A percentile compares a stretch with the other conserved stretches of the same genome.
These are phyloP conservation scores for Acromyrmex charruanus DNA, from an alignment of 1,140 invertebrate genomes.

Conservation along the genomic window DNA sequence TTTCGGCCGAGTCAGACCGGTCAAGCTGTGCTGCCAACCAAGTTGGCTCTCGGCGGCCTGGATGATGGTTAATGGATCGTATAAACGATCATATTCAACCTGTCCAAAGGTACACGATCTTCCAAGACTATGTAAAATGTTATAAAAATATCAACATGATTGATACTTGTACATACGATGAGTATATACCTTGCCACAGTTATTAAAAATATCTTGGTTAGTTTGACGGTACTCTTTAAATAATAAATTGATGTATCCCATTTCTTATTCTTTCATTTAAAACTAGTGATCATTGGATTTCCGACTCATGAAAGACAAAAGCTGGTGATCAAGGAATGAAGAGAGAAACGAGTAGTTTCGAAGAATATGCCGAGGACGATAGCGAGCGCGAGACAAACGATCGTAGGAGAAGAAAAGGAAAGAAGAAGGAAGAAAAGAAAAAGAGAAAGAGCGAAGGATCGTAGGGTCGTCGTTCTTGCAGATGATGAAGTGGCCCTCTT, in stretches of 20 bases:
- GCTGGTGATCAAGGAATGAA: background rate
- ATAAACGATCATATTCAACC: background rate
- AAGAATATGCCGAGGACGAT: slow-evolving; percentile 53
- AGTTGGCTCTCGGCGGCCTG: slow-evolving; percentile 33
- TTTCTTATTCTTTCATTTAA: background rate
- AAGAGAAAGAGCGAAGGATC: slow-evolving; percentile 65
- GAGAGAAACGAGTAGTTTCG: slow-evolving; percentile 4
- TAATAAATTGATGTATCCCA: background rate
- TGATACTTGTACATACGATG: background rate
- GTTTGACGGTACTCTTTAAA: background rate
- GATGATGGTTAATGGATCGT: slow-evolving; percentile 23
- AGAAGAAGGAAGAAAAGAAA: slow-evolving; percentile 13
- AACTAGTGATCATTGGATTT: slow-evolving; percentile 8
- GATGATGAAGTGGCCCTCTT: slow-evolving; percentile 86
- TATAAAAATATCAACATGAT: background rate
- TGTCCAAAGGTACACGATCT: background rate
- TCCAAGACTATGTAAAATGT: background rate
- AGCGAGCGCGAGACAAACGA: slow-evolving; percentile 50
- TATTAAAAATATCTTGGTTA: background rate
- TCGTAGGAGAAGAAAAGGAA: background rate
- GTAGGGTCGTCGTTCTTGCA: slow-evolving; percentile 77
- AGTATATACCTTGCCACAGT: background rate
- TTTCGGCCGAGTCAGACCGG: slow-evolving; percentile 56
- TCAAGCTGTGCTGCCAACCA: slow-evolving; percentile 40
- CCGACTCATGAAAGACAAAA: background rate